These are phyloP conservation scores for Chelidonichthys spinosus DNA, from an alignment of 2,797 vertebrate genomes.

Conservation along the genomic window DNA sequence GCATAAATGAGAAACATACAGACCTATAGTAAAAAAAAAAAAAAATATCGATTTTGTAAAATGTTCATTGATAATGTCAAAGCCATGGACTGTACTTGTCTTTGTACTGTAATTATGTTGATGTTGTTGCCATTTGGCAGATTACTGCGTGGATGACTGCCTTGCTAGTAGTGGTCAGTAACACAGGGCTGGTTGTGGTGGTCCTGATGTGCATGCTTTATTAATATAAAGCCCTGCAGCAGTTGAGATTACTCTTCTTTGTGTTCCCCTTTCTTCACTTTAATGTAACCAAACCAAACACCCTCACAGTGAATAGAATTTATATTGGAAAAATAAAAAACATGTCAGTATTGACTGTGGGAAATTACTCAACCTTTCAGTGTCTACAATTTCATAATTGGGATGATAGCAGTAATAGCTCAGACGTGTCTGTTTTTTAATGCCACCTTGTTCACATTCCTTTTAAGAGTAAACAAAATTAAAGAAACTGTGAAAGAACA, in stretches of 20 bases:
- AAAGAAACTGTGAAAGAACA: conserved; percentile 21
- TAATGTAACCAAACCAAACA: conserved; percentile 15
- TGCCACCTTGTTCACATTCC: conserved; percentile 21
- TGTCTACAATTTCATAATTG: conserved; percentile 13
- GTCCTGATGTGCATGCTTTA: not conserved
- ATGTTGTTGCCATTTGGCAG: not conserved
- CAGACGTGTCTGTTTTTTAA: conserved; percentile 14
- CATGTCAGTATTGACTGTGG: not conserved
- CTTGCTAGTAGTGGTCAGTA: not conserved
- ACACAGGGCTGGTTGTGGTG: not conserved
- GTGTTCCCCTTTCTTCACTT: not conserved
- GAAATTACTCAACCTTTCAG: conserved; percentile 12
- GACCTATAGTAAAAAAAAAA: not conserved
- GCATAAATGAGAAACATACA: not conserved
- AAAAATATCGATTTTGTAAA: not conserved
- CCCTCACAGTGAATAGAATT: not conserved
- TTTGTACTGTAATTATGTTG: conserved; percentile 13
- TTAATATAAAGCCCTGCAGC: not conserved
- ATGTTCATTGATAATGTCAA: not conserved
- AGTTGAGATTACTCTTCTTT: conserved; percentile 7
- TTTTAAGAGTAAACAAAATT: conserved; percentile 24
- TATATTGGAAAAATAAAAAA: conserved; percentile 10
- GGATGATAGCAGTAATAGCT: conserved; percentile 25
- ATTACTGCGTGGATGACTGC: not conserved
- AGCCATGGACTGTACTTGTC: not conserved